Base-by-base conservation (phyloP, 2,113 vertebrate genomes). In the Gymnarchus niloticus region DNA sequence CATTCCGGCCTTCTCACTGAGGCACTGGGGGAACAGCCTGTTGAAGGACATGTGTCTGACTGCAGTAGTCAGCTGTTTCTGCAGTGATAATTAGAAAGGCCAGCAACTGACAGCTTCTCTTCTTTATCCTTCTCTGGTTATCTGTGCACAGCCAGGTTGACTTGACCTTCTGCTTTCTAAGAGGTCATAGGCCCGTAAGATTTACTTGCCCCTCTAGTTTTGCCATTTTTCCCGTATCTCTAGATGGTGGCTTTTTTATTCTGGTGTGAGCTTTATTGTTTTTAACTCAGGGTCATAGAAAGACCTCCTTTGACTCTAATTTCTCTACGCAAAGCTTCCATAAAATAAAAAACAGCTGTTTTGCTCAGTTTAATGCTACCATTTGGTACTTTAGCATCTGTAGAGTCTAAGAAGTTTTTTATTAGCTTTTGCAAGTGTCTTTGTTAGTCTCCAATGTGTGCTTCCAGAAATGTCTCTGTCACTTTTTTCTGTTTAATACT, bases 1-100 rank as follows among this genome's bases (percentile, higher is more conserved):
- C 46, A 51, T 46, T 81, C 78, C 78, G 12, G 54, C 33, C 81
- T 54, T 83, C 33, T 83, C 54, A 44, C 37, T 83, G 54, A 33
- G 23, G 56, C 57, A 56, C 12, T 1, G 46, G 41, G 80, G 46
- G 56, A 14, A 46, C 33, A n/a, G 54, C 82, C 82, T 69, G 25
- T 52, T 51, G 49, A 69, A 46, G 59, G 14, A 6, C n/a, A 49
- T 51, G 77, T 1, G n/a, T 48, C 59, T 25, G 25, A 19, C 52
- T 25, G 46, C 46, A 49, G 46, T 46, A 51, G 59, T 57, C 83
- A 84, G 57, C 83, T 84, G 83, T 59, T 25, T 73, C 69, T 59
- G 48, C 19, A 21, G n/a, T 33, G 57, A 51, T 84, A 84, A 84
- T 84, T 84, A 84, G 59, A 84, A 84, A 84, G 83, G 6, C 83